Conservation (phyloP, 2,113 vertebrate genomes). For the Perccottus glenii region DNA sequence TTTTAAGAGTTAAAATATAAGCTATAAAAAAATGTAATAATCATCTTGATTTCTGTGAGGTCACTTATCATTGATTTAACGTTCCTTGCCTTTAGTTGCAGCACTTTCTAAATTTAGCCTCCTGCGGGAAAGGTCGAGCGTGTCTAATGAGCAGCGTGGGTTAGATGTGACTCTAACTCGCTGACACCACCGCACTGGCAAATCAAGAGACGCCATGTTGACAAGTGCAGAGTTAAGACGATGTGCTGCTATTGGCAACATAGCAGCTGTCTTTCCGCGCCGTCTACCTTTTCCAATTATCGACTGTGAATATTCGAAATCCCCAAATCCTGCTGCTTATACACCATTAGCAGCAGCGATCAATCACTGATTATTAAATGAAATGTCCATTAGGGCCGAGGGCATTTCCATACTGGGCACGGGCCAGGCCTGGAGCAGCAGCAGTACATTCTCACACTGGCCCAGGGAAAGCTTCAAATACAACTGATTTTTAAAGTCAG, state of each 20-base stretch:
- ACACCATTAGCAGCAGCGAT: conserved; percentile 71
- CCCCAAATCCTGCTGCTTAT: conserved; percentile 60
- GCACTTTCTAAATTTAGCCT: conserved; percentile 46
- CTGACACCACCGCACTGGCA: conserved; percentile 51
- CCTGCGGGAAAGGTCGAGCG: conserved; percentile 61
- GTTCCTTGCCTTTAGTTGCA: background rate
- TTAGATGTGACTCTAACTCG: conserved; percentile 50
- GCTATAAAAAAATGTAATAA: too few species aligned
- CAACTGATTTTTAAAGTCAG: conserved; percentile 27
- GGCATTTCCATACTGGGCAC: conserved; percentile 67
- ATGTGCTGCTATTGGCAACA: conserved; percentile 52
- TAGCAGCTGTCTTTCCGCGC: conserved; percentile 27
- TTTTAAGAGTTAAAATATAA: too few species aligned
- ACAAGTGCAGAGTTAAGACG: conserved; percentile 59
- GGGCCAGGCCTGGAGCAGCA: conserved; percentile 48
- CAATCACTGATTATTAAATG: conserved; percentile 77
- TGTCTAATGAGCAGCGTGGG: conserved; percentile 61
- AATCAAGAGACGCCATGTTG: conserved; percentile 67
- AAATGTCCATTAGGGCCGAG: conserved; percentile 69
- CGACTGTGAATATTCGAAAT: conserved; percentile 64
- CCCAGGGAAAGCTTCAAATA: conserved; percentile 19
- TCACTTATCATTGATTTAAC: background rate
- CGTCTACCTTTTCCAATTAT: conserved; percentile 58
- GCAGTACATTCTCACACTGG: conserved; percentile 3
- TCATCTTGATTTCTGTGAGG: background rate